Conservation (phyloP, 2,888 invertebrate genomes). For the Blastobasis lacticolella region DNA sequence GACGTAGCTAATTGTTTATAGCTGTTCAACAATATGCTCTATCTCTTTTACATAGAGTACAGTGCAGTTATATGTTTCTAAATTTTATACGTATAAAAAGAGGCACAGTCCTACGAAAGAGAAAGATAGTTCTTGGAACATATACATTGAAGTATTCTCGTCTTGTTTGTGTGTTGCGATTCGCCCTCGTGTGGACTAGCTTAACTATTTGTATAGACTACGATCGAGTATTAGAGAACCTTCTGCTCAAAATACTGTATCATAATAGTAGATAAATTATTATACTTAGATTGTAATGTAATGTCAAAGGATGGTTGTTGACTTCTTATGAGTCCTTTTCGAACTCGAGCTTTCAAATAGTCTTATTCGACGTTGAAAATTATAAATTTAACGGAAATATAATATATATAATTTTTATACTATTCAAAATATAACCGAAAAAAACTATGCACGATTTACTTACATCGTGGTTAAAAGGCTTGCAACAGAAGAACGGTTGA, state of each 20-base stretch:
- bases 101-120: background rate
- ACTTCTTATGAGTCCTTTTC: conserved; percentile 62
- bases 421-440: background rate
- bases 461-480: background rate
- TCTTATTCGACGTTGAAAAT: conserved; percentile 31
- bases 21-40: conserved; percentile 1
- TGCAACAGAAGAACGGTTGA: background rate
- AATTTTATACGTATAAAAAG: conserved; percentile 1
- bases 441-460: background rate
- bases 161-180: background rate
- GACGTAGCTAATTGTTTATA: background rate
- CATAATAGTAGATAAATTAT: conserved; percentile 18
- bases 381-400: background rate
- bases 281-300: conserved; percentile 8
- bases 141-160: background rate
- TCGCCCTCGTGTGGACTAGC: background rate
- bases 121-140: background rate
- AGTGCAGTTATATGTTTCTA: background rate
- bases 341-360: conserved; percentile 69
- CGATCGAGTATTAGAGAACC: conserved; percentile 21
- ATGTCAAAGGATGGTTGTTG: conserved; percentile 54
- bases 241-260: conserved; percentile 43
- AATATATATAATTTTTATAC: background rate
- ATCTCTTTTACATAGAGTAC: conserved; percentile 1
- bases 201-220: background rate